phyloP scores from a whole-genome alignment of 1,140 invertebrate genomes.

The Anastrepha obliqua region DNA sequence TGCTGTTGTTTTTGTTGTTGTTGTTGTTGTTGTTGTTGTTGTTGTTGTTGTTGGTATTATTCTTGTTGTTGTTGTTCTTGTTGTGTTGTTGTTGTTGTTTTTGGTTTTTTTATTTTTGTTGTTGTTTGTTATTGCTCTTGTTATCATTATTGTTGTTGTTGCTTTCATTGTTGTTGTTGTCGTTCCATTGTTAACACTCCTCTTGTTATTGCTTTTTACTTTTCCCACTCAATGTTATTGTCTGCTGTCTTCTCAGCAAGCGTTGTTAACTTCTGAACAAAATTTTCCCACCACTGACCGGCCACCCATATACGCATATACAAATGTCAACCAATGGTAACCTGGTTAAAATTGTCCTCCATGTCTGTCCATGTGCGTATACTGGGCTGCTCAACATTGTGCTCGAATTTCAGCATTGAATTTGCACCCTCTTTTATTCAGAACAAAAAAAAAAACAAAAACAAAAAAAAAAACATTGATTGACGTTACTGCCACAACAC shows the following conservation, averaged over 20 bases:
- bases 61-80: too few relatives aligned
- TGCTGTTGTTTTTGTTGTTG: too few relatives aligned
- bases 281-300: neutral
- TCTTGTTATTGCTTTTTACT: neutral
- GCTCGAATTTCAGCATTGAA: neutral
- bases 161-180: neutral
- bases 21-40: too few relatives aligned
- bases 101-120: too few relatives aligned
- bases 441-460: neutral
- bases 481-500: neutral
- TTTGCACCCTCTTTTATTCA: neutral
- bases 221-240: neutral
- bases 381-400: neutral
- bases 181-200: neutral
- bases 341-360: neutral
- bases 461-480: neutral
- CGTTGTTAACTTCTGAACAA: constrained; percentile 5
- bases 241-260: neutral
- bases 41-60: too few relatives aligned
- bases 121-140: too few relatives aligned
- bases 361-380: neutral
- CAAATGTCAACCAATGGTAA: neutral
- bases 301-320: neutral
- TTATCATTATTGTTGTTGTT: too few relatives aligned
- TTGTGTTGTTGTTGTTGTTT: too few relatives aligned